Evolutionary conservation across 2,113 vertebrate genomes (phyloP).

Genomic region (Sphyrna mokarran): DNA sequence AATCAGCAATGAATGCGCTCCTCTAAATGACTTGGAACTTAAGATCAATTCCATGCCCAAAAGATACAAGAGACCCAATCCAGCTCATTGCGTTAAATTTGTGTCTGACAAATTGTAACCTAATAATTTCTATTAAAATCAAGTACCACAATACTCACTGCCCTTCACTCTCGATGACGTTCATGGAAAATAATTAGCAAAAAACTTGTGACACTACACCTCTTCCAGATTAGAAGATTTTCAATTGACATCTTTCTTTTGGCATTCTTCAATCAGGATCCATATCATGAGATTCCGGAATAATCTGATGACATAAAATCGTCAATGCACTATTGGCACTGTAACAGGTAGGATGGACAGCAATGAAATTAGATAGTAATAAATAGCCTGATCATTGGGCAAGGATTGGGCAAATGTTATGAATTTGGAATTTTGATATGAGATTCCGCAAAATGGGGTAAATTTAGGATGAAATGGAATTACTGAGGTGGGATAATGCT

Average conservation of each 20-base stretch:
- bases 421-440: neutral
- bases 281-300: neutral
- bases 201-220: neutral
- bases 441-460: too few relatives aligned
- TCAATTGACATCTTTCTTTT: neutral
- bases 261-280: neutral
- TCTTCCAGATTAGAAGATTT: neutral
- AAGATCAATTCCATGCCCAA: neutral
- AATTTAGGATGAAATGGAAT: neutral
- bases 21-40: neutral
- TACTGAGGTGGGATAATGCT: neutral
- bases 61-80: neutral
- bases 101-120: neutral
- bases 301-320: neutral
- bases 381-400: neutral
- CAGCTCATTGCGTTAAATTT: neutral
- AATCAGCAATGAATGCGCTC: neutral
- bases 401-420: neutral
- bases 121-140: neutral
- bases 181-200: neutral
- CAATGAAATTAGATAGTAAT: neutral
- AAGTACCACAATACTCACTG: neutral
- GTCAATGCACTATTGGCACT: neutral
- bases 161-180: neutral
- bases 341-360: neutral